Percentiles rank a stretch among this genome's conserved stretches.
Evolutionary conservation across 2,113 vertebrate genomes (phyloP).

Genomic region (Pagrus major): DNA sequence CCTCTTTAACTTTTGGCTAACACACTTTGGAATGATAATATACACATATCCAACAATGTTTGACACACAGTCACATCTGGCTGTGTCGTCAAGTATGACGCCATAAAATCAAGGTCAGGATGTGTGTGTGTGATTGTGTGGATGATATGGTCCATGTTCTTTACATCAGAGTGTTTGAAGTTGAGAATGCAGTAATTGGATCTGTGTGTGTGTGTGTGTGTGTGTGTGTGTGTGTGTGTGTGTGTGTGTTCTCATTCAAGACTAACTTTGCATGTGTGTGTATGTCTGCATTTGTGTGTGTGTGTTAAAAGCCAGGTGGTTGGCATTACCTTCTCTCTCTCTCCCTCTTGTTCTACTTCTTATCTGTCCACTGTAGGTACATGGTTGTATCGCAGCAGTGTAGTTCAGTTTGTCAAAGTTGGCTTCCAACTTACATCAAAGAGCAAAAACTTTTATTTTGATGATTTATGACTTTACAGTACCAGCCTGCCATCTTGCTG

Average conservation of each 20-base stretch:
- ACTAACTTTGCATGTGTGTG: conserved; percentile 25
- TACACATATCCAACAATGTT: conserved; percentile 1
- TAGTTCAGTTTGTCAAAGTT: conserved; percentile 21
- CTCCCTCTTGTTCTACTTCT: conserved; percentile 7
- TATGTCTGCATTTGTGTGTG: conserved; percentile 23
- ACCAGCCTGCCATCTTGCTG: background rate
- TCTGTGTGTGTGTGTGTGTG: conserved; percentile 27
- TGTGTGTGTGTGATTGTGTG: background rate
- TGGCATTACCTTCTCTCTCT: conserved; percentile 32
- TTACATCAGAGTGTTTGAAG: conserved; percentile 58
- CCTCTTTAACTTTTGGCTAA: conserved; percentile 17
- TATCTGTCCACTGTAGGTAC: conserved; percentile 20
- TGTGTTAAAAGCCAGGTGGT: conserved; percentile 53
- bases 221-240: background rate
- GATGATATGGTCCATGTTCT: conserved; percentile 37
- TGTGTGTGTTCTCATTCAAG: conserved; percentile 1
- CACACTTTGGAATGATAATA: conserved; percentile 22
- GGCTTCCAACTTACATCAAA: conserved; percentile 14
- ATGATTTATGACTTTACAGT: conserved; percentile 23
- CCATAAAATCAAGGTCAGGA: conserved; percentile 20
- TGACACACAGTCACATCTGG: conserved; percentile 47
- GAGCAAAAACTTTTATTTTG: background rate
- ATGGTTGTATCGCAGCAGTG: background rate
- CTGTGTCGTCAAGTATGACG: conserved; percentile 15
- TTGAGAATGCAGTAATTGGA: conserved; percentile 57